Conservation (phyloP, 1,140 invertebrate species). For the Drosophila azteca region DNA sequence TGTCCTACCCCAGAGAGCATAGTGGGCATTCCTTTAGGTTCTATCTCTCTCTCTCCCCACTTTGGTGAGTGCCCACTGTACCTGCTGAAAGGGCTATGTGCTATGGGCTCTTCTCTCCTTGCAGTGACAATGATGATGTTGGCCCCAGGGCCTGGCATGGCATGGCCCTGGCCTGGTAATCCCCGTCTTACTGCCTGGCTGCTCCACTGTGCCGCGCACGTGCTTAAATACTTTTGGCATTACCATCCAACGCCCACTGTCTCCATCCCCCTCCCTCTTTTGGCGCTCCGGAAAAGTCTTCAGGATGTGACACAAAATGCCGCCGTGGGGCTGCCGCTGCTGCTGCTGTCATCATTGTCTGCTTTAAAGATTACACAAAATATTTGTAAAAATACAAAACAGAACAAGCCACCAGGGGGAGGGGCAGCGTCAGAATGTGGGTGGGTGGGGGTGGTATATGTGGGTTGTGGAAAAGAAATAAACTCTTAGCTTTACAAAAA, state of each 20-base stretch:
- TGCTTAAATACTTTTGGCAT: slow-evolving; percentile 77
- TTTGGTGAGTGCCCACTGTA: not conserved
- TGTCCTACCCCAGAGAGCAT: no score
- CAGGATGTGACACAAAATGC: slow-evolving; percentile 82
- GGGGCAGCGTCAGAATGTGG: not conserved
- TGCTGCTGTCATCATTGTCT: slow-evolving; percentile 76
- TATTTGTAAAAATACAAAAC: slow-evolving; percentile 83
- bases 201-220: slow-evolving; percentile 72
- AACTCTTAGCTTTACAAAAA: slow-evolving; percentile 80
- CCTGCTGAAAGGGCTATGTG: slow-evolving; percentile 9
- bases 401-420: slow-evolving; percentile 51
- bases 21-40: no score
- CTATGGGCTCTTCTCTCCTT: slow-evolving; percentile 7
- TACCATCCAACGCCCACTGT: slow-evolving; percentile 17
- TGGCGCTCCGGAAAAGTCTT: slow-evolving; percentile 49
- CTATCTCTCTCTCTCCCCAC: no score
- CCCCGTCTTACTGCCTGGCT: slow-evolving; percentile 12
- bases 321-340: slow-evolving; percentile 43
- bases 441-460: slow-evolving; percentile 1
- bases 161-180: not conserved
- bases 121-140: slow-evolving; percentile 22
- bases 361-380: slow-evolving; percentile 83
- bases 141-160: slow-evolving; percentile 21
- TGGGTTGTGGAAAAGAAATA: slow-evolving; percentile 54
- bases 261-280: not conserved